These are phyloP conservation scores for Pangasius larnaudii DNA, from an alignment of 2,797 vertebrate species.

Conservation along the genomic window DNA sequence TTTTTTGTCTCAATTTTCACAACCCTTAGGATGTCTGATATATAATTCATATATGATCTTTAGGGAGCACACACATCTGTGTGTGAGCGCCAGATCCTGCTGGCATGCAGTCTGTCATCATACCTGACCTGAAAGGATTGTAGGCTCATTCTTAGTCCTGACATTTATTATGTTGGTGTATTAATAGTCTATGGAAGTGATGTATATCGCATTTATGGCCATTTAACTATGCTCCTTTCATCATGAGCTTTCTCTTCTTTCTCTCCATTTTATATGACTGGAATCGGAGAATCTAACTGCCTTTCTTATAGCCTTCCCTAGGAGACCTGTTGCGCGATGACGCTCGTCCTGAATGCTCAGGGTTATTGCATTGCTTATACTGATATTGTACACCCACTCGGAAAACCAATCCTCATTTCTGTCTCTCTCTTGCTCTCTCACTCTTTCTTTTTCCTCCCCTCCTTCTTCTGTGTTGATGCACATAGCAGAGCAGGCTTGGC, in stretches of 20 bases:
- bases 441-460: conserved; percentile 31
- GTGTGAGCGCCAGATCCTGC: conserved; percentile 26
- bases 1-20: background rate
- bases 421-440: conserved; percentile 34
- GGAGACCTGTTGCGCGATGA: conserved; percentile 40
- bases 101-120: conserved; percentile 26
- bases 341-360: conserved; percentile 23
- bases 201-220: background rate
- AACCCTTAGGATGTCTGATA: conserved; percentile 20
- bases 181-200: conserved; percentile 4
- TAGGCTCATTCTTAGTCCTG: background rate
- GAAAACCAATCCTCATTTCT: conserved; percentile 33
- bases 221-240: background rate
- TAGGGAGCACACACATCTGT: conserved; percentile 35
- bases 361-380: conserved; percentile 38
- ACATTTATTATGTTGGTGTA: background rate
- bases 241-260: background rate
- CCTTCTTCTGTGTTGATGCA: conserved; percentile 31
- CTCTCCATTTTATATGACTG: background rate
- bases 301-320: conserved; percentile 3
- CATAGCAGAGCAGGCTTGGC: conserved; percentile 46
- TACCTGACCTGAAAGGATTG: conserved; percentile 13
- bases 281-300: background rate
- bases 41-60: conserved; percentile 57
- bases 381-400: conserved; percentile 39